phyloP scores from a whole-genome alignment of 2,888 invertebrate genomes.

The Steinernema hermaphroditum region DNA sequence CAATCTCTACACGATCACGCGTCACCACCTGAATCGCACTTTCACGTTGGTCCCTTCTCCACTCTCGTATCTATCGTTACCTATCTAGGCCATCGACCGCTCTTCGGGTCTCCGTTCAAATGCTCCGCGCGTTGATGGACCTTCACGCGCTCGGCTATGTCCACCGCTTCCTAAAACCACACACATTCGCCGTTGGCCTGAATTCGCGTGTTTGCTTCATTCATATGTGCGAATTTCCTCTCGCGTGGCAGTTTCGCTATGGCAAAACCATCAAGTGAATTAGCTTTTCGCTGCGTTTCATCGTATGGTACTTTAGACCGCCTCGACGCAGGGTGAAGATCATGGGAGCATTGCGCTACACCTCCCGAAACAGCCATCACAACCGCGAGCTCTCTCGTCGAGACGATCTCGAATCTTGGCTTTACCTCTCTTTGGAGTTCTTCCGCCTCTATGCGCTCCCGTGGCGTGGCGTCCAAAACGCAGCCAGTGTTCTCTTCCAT shows the following conservation, averaged over 20 bases:
- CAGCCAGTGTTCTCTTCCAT: constrained; percentile 25
- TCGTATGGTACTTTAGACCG: constrained; percentile 4
- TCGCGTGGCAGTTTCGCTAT: constrained; percentile 25
- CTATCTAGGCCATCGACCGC: constrained; percentile 27
- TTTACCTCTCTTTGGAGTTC: constrained; percentile 33
- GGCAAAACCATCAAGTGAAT: constrained; percentile 27
- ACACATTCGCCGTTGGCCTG: constrained; percentile 32
- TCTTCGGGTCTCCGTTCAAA: constrained; percentile 33
- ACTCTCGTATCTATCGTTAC: not conserved
- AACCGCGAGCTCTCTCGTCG: constrained; percentile 31
- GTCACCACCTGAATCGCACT: not conserved
- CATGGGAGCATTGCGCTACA: constrained; percentile 31
- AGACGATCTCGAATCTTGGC: constrained; percentile 35
- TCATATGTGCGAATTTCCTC: constrained; percentile 25
- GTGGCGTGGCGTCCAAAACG: constrained; percentile 30
- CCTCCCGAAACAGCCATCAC: constrained; percentile 24
- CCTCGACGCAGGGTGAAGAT: constrained; percentile 16
- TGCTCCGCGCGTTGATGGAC: constrained; percentile 34
- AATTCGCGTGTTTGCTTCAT: not conserved
- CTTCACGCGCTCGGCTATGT: constrained; percentile 32
- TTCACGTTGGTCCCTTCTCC: constrained; percentile 6
- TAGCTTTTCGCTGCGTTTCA: not conserved
- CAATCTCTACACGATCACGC: constrained; percentile 30
- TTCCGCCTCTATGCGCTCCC: constrained; percentile 26
- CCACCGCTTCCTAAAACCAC: constrained; percentile 33